phyloP scores from a whole-genome alignment of 37 sponge, comb jelly and placozoan genomes.

The Haliclona indistincta region DNA sequence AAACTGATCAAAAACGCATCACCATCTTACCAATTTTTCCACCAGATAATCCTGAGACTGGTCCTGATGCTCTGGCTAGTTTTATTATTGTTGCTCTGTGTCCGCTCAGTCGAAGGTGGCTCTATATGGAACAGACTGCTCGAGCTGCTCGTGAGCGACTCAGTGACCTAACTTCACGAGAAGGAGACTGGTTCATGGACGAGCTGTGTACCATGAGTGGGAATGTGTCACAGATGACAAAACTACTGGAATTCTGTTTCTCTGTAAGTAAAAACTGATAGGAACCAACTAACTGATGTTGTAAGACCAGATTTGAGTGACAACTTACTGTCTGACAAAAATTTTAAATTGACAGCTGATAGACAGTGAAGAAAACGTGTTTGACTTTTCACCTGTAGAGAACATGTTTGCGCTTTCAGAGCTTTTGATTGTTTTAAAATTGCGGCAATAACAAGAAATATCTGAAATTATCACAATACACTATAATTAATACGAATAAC shows the following conservation, averaged over 20 bases:
- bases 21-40: not conserved
- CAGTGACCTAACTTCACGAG: slow-evolving; percentile 78
- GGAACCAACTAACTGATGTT: not conserved
- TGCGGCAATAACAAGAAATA: no score
- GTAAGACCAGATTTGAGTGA: not conserved
- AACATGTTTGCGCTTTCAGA: no score
- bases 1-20: not conserved
- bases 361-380: no score
- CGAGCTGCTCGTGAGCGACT: slow-evolving; percentile 70
- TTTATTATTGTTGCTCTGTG: slow-evolving; percentile 74
- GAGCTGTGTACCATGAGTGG: slow-evolving; percentile 96
- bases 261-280: slow-evolving; percentile 7
- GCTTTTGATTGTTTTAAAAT: no score
- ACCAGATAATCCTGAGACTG: slow-evolving; percentile 47
- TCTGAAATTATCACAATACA: no score
- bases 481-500: no score
- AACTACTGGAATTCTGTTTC: slow-evolving; percentile 61
- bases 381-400: no score
- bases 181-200: slow-evolving; percentile 98
- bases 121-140: slow-evolving; percentile 89
- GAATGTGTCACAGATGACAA: slow-evolving; percentile 81
- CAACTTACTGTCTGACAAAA: no score
- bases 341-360: no score
- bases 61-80: slow-evolving; percentile 62
- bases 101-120: slow-evolving; percentile 78